These are phyloP conservation scores for Athalia circularis DNA, from an alignment of 2,888 invertebrate species.

Conservation along the genomic window DNA sequence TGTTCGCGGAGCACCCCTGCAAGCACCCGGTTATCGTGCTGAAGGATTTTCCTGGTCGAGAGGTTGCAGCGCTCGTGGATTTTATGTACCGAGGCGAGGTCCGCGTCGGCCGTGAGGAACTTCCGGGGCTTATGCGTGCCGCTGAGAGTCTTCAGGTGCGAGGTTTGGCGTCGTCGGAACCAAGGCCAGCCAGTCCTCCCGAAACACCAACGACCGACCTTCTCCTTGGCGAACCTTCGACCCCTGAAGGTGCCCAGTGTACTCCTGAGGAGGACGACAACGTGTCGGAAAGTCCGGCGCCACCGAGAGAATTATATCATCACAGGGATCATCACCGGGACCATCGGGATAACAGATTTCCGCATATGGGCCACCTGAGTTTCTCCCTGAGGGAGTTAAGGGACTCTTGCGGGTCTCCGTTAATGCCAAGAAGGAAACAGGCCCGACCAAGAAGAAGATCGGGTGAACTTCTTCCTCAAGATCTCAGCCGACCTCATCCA, in stretches of 20 bases:
- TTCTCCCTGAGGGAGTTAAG: conserved; percentile 69
- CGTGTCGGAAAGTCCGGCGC: conserved; percentile 69
- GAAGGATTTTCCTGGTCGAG: conserved; percentile 92
- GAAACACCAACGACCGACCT: conserved; percentile 72
- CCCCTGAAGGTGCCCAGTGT: conserved; percentile 72
- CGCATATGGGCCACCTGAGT: conserved; percentile 71
- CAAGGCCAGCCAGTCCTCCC: conserved; percentile 74
- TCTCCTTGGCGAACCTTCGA: conserved; percentile 76
- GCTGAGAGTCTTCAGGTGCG: conserved; percentile 91
- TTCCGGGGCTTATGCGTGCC: conserved; percentile 89
- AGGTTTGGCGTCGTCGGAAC: conserved; percentile 81
- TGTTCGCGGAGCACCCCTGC: conserved; percentile 94
- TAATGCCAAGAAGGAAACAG: conserved; percentile 87
- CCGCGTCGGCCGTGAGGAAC: conserved; percentile 89
- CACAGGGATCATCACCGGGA: conserved; percentile 70
- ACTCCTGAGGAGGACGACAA: conserved; percentile 66
- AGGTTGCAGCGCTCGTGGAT: conserved; percentile 92
- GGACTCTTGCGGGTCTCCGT: conserved; percentile 83
- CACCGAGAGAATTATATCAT: conserved; percentile 75
- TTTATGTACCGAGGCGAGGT: conserved; percentile 97
- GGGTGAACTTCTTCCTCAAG: conserved; percentile 83
- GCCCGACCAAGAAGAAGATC: conserved; percentile 90
- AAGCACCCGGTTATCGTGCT: conserved; percentile 95
- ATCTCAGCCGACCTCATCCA: conserved; percentile 75
- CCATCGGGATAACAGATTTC: conserved; percentile 73